Conservation (phyloP, 2,113 vertebrate species). For the Perca schrenkii region DNA sequence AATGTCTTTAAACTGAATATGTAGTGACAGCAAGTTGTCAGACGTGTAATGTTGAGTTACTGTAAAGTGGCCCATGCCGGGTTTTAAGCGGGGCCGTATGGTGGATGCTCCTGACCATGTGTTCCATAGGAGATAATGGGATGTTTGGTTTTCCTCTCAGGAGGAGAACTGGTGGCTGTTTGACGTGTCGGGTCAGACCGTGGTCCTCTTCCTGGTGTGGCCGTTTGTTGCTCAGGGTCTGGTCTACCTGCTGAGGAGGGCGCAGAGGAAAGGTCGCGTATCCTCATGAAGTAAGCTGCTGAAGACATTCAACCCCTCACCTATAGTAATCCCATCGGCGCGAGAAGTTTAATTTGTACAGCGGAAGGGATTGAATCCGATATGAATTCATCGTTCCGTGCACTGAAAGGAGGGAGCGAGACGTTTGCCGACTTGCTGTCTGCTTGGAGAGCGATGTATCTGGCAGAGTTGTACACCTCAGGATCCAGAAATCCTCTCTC, state of each 20-base stretch:
- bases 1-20: neutral
- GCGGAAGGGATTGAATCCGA: constrained; percentile 6
- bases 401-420: neutral
- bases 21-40: neutral
- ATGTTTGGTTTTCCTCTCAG: constrained; percentile 58
- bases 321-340: neutral
- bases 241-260: constrained; percentile 83
- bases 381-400: neutral
- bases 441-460: neutral
- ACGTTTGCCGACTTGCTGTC: neutral
- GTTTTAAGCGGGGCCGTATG: neutral
- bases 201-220: constrained; percentile 93
- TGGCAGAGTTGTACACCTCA: neutral
- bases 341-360: neutral
- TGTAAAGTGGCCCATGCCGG: neutral
- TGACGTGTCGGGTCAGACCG: constrained; percentile 75
- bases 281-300: constrained; percentile 49
- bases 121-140: neutral
- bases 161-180: constrained; percentile 80
- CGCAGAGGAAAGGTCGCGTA: constrained; percentile 78
- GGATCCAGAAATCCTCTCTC: constrained; percentile 15
- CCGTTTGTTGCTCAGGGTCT: constrained; percentile 92
- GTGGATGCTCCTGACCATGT: too few relatives aligned
- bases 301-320: neutral
- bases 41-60: too few relatives aligned